Conservation (phyloP, 2,888 invertebrate species). For the Ectobius pallidus region DNA sequence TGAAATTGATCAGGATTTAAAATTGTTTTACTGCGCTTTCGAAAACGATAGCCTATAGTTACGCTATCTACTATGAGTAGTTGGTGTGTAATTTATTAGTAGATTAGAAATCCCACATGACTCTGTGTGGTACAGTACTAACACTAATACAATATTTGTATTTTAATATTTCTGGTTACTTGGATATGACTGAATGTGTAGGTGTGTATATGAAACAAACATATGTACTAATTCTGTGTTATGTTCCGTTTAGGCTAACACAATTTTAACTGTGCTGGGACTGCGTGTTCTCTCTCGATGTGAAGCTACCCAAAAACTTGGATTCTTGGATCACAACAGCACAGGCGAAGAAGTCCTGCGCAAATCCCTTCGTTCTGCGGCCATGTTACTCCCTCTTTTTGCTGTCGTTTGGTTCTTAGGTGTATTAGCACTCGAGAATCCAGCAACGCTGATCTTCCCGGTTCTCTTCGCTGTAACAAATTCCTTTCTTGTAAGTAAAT, state of each 20-base stretch:
- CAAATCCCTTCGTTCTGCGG: constrained; percentile 56
- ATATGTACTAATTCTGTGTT: too few relatives aligned
- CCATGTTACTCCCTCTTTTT: constrained; percentile 72
- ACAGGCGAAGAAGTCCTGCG: constrained; percentile 47
- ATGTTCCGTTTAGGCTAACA: constrained; percentile 53
- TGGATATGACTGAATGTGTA: too few relatives aligned
- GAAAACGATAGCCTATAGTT: too few relatives aligned
- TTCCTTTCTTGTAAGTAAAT: constrained; percentile 50
- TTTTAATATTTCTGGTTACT: too few relatives aligned
- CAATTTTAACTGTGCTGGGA: constrained; percentile 52
- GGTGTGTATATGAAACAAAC: too few relatives aligned
- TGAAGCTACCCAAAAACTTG: constrained; percentile 29
- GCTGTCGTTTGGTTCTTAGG: constrained; percentile 77
- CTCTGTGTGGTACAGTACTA: too few relatives aligned
- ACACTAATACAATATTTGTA: too few relatives aligned
- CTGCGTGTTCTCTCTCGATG: constrained; percentile 44
- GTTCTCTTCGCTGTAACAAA: constrained; percentile 51
- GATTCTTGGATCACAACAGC: constrained; percentile 16
- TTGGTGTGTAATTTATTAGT: too few relatives aligned
- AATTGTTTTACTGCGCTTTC: too few relatives aligned
- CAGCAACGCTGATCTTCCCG: constrained; percentile 54
- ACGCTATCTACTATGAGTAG: too few relatives aligned
- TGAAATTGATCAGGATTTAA: too few relatives aligned
- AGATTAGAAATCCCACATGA: too few relatives aligned
- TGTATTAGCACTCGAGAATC: constrained; percentile 73